Conservation (phyloP, 2,888 invertebrate species). For the Serripes groenlandicus region DNA sequence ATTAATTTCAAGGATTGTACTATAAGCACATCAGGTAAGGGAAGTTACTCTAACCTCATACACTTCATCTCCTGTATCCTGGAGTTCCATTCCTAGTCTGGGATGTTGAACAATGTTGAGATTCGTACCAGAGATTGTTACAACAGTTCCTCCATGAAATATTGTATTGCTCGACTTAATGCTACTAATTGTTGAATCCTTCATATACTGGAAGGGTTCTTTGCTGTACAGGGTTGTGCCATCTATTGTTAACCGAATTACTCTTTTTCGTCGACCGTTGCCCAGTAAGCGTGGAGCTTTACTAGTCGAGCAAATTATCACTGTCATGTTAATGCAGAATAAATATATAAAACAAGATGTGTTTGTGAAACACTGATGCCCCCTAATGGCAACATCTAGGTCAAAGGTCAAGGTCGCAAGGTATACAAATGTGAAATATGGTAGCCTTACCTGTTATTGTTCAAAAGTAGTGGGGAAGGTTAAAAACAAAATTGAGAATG, state of each 20-base stretch:
- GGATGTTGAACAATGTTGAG: constrained; percentile 82
- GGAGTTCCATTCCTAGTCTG: constrained; percentile 62
- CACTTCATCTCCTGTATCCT: constrained; percentile 11
- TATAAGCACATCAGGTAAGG: too few relatives aligned
- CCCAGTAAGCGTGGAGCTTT: constrained; percentile 39
- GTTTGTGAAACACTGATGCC: too few relatives aligned
- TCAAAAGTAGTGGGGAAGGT: too few relatives aligned
- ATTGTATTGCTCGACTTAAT: constrained; percentile 68
- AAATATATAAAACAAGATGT: too few relatives aligned
- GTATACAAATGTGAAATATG: too few relatives aligned
- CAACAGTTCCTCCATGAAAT: constrained; percentile 82
- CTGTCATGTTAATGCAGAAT: constrained; percentile 55
- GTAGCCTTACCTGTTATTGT: too few relatives aligned
- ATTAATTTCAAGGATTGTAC: too few relatives aligned
- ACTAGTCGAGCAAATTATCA: constrained; percentile 57
- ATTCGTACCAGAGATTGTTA: constrained; percentile 82
- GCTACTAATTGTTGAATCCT: constrained; percentile 75
- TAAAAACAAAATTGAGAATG: too few relatives aligned
- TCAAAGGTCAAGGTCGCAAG: too few relatives aligned
- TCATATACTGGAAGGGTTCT: constrained; percentile 69
- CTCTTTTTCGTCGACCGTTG: constrained; percentile 22
- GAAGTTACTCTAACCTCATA: constrained; percentile 44
- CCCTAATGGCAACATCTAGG: too few relatives aligned
- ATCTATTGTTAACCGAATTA: constrained; percentile 65
- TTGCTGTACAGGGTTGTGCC: constrained; percentile 43